phyloP scores from a whole-genome alignment of 2,113 vertebrate species.

The Pantherophis guttatus region DNA sequence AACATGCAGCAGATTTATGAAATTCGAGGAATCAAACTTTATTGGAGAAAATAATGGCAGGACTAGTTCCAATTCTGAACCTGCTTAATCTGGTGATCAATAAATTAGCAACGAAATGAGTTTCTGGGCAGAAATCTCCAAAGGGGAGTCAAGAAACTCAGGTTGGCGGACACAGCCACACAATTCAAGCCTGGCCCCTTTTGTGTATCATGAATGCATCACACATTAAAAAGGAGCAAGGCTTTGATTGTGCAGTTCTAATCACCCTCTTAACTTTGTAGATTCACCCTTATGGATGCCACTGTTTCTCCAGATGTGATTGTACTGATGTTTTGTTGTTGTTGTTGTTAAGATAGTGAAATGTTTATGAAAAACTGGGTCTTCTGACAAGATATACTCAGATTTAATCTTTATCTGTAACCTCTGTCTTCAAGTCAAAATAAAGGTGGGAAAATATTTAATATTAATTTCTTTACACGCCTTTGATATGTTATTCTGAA shows the following conservation, averaged over 20 bases:
- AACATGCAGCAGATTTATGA: neutral
- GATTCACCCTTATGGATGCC: neutral
- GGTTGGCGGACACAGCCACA: neutral
- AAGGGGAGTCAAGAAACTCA: neutral
- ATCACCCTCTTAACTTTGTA: neutral
- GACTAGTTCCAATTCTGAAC: neutral
- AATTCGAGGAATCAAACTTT: neutral
- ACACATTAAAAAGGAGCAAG: neutral
- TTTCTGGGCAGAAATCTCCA: neutral
- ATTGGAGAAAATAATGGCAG: neutral
- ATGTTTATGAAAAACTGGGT: neutral
- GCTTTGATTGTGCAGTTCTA: neutral
- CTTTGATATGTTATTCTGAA: neutral
- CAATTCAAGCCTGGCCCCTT: neutral
- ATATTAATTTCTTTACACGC: constrained; percentile 11
- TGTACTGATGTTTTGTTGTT: neutral
- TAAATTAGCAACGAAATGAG: neutral
- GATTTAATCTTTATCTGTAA: neutral
- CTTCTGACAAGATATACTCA: constrained; percentile 8
- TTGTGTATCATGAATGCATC: neutral
- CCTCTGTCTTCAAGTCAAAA: neutral
- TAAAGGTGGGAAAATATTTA: neutral
- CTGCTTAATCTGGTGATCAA: neutral
- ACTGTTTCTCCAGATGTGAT: neutral
- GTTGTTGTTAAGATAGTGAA: neutral